A percentile compares a stretch with the other conserved stretches of the same genome.
These are phyloP conservation scores for Stegodyphus dumicola DNA, from an alignment of 1,140 invertebrate species.

Conservation along the genomic window DNA sequence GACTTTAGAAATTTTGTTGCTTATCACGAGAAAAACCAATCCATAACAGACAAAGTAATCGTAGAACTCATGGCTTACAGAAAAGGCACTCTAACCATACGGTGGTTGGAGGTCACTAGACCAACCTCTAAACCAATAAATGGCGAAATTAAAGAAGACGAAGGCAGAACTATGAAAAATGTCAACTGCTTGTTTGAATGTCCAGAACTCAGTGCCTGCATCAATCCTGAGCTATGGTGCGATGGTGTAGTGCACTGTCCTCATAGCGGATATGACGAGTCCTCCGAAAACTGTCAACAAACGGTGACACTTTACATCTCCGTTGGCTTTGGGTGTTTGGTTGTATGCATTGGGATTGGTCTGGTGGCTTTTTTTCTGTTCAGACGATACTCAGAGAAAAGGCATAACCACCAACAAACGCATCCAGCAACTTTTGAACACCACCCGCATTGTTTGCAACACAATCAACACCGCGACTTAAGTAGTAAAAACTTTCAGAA, in stretches of 20 bases:
- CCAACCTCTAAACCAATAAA: conserved; percentile 60
- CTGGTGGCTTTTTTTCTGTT: conserved; percentile 33
- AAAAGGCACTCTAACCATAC: conserved; percentile 79
- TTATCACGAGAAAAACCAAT: conserved; percentile 75
- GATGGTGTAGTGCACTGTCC: conserved; percentile 87
- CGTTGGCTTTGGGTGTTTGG: conserved; percentile 30
- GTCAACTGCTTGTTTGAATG: conserved; percentile 83
- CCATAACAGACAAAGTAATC: conserved; percentile 77
- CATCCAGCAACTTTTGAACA: conserved; percentile 30
- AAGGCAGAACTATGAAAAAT: conserved; percentile 64
- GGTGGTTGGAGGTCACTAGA: conserved; percentile 85
- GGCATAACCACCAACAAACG: conserved; percentile 31
- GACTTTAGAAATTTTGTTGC: neutral
- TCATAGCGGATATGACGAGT: conserved; percentile 86
- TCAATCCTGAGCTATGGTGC: conserved; percentile 88
- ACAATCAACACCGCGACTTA: conserved; percentile 44
- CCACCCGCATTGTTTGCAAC: conserved; percentile 41
- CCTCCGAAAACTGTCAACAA: conserved; percentile 73
- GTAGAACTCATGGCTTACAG: conserved; percentile 82
- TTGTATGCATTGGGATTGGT: conserved; percentile 3
- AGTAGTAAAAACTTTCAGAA: conserved; percentile 35
- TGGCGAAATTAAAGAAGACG: conserved; percentile 69
- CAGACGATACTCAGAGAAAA: conserved; percentile 3
- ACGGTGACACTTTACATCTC: conserved; percentile 55
- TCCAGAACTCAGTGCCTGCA: conserved; percentile 87